Base-by-base conservation (phyloP, 2,888 invertebrate species). In the Drosophila tanythrix region DNA sequence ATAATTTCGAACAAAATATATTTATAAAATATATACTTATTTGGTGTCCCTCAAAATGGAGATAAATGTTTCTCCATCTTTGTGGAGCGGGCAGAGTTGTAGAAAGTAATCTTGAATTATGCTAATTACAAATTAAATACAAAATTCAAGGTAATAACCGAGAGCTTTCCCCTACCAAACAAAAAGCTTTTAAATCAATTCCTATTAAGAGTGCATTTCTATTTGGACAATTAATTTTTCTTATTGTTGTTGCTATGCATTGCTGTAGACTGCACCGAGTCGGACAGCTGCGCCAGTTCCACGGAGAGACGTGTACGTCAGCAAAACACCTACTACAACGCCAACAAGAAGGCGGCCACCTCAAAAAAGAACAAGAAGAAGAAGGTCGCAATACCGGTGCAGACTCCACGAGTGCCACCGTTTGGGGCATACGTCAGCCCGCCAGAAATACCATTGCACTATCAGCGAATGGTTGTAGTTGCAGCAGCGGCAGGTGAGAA, bases 351-450 rank as follows among this genome's bases (percentile, higher is more conserved):
- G 92, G 94, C 95, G 10, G 95, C 95, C 55, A 94, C 96, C 25
- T 96, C 96, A 91, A 96, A 96, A 91, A 94, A 96, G 91, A 95
- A 95, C 82, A 95, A 96, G 74, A 96, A 95, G 93, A 96, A 96
- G 94, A 95, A 96, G 76, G 95, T 95, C n/a, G 95, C 96, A 21
- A 96, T 98, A 89, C 97, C 97, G 2, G 97, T 97, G 35, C 97
- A 97, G 82, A 97, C 97, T 61, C 97, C 98, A 0, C 94, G 97
- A 74, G 97, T 97, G 63, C 95, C 96, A 68, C 95, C 96, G 65
- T 94, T 96, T 80, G 95, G 95, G 53, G 95, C 95, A 91, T 95
- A 95, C 70, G 95, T 95, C 31, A 95, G 95, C 57, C 95, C 95
- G 8, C 95, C 95, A 0, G 95, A 96, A 88, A 93, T 95, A 78